These are phyloP conservation scores for Nephrotoma appendiculata DNA, from an alignment of 2,888 invertebrate species.

Conservation along the genomic window DNA sequence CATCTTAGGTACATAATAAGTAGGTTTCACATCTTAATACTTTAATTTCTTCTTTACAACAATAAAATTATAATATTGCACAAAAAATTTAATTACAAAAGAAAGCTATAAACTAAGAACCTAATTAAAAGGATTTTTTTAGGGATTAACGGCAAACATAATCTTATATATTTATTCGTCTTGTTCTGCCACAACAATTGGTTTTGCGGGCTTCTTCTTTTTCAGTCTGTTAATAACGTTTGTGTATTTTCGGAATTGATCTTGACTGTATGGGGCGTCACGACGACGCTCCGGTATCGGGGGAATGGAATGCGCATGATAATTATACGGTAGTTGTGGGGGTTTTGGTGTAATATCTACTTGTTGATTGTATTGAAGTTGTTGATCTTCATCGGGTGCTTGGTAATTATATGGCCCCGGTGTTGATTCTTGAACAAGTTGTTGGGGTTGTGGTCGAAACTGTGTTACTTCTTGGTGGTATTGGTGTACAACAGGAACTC, in stretches of 20 bases:
- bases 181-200: neutral
- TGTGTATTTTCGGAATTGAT: slow-evolving; percentile 13
- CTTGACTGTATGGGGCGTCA: slow-evolving; percentile 11
- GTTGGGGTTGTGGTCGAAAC: slow-evolving; percentile 13
- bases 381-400: slow-evolving; percentile 5
- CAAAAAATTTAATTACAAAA: neutral
- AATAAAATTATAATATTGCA: neutral
- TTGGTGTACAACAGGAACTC: neutral
- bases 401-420: slow-evolving; percentile 11
- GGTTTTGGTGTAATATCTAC: neutral
- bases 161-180: neutral
- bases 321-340: slow-evolving; percentile 20
- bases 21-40: neutral
- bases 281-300: slow-evolving; percentile 3
- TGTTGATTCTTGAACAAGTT: slow-evolving; percentile 14
- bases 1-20: neutral
- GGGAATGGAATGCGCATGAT: slow-evolving; percentile 22
- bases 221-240: slow-evolving; percentile 10
- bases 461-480: neutral
- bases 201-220: neutral
- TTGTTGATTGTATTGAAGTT: slow-evolving; percentile 9
- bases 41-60: neutral
- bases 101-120: neutral
- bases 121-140: neutral
- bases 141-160: neutral